Evolutionary conservation across 2,797 vertebrate species (phyloP).

Genomic region (Sternotherus odoratus): DNA sequence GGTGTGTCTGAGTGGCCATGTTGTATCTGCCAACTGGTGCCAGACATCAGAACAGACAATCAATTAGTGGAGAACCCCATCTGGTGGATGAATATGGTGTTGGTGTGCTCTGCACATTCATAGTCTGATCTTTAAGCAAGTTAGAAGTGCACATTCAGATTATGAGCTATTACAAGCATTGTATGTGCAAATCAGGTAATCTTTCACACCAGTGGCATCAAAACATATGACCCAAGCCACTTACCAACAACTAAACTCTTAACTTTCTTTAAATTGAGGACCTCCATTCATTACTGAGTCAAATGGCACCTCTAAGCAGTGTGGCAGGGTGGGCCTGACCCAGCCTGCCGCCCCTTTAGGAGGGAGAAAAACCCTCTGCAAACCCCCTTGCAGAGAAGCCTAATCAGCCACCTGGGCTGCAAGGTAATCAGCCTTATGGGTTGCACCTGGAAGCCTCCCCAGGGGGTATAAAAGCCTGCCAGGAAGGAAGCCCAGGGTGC

Average conservation of each 20-base stretch:
- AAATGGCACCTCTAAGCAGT: not conserved
- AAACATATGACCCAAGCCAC: not conserved
- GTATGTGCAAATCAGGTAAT: rapidly evolving
- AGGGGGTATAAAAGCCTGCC: no score
- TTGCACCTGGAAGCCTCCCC: no score
- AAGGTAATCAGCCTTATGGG: no score
- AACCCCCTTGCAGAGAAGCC: no score
- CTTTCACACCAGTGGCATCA: rapidly evolving
- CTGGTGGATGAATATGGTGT: not conserved
- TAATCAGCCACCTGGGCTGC: no score
- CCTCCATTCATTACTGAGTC: rapidly evolving
- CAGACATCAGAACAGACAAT: not conserved
- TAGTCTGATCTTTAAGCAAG: not conserved
- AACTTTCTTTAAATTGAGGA: not conserved
- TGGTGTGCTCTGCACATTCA: rapidly evolving
- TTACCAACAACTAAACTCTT: not conserved
- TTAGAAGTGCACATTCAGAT: not conserved
- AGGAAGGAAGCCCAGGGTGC: no score
- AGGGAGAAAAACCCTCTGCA: no score
- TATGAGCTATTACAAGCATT: not conserved
- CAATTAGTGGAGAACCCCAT: rapidly evolving
- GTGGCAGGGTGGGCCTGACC: no score
- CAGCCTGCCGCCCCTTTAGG: no score
- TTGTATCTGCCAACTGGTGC: not conserved
- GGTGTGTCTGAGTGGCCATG: not conserved